Conservation (phyloP, 1,140 invertebrate genomes). For the Sweltsa coloradensis region DNA sequence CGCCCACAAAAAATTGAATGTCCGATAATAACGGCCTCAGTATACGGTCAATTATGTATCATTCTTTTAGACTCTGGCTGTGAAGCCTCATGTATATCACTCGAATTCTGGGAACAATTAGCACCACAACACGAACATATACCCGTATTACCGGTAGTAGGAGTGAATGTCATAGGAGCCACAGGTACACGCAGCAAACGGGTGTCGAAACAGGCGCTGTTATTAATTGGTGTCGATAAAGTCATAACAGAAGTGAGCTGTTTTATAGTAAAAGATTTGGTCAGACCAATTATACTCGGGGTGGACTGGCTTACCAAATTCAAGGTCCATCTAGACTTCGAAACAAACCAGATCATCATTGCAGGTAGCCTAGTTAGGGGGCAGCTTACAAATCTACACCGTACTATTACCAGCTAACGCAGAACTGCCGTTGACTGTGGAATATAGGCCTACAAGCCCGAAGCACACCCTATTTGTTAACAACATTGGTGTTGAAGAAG, state of each 20-base stretch:
- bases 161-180: background rate
- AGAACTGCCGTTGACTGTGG: too few relatives aligned
- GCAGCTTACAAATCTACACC: too few relatives aligned
- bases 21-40: too few relatives aligned
- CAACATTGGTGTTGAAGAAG: background rate
- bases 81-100: too few relatives aligned
- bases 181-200: background rate
- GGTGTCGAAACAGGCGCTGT: background rate
- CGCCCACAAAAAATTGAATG: too few relatives aligned
- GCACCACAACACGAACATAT: too few relatives aligned
- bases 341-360: background rate
- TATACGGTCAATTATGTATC: too few relatives aligned
- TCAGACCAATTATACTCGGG: background rate
- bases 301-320: background rate
- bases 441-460: too few relatives aligned
- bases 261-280: background rate
- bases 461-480: background rate
- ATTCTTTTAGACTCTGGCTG: too few relatives aligned
- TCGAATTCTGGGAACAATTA: too few relatives aligned
- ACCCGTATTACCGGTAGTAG: background rate
- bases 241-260: background rate
- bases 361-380: background rate
- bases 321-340: background rate
- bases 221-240: background rate
- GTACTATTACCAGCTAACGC: too few relatives aligned